Base-by-base conservation (phyloP, 2,797 vertebrate genomes). In the Anguilla anguilla region DNA sequence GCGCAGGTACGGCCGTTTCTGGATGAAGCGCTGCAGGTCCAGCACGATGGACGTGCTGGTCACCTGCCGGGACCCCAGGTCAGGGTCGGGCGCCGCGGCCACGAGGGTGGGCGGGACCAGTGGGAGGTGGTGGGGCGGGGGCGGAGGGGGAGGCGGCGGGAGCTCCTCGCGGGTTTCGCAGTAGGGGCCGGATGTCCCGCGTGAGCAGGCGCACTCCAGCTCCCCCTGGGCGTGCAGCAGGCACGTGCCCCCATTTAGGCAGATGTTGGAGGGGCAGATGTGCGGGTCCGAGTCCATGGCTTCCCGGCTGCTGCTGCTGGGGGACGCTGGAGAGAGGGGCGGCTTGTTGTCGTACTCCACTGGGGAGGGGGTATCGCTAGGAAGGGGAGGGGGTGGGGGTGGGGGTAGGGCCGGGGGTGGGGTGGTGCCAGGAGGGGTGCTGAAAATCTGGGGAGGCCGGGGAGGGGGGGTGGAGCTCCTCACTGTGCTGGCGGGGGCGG, bases 161-260 rank as follows among this genome's bases (percentile, higher is more conserved):
- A 74, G 92, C 46, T 91, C 94, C 1, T 59, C 91, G 51, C 88
- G 86, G 61, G 61, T 95, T 93, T 99, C 97, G 1, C 99, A 99
- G 92, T 96, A 97, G 0, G 83, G 67, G 0, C 98, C 98, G 0
- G 91, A 85, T 11, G 97, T 97, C 69, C 95, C 96, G 0, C 7
- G 31, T 0, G 93, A 96, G 91, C 98, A 99, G 39, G 96, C n/a
- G 91, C 98, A 99, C 85, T 93, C 90, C 86, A 97, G 91, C 88
- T 96, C 94, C 57, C 95, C 95, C 10, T 84, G 61, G 0, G 86
- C 87, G 7, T 96, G 95, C 89, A 97, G 94, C 79, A 88, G 93
- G 93, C 98, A 99, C 25, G 96, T 96, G 35, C 98, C 98, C 0
- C 97, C 97, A 0, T 98, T 98, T 49, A 99, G 95, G 86, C 98